Base-by-base conservation (phyloP, 1,140 invertebrate genomes). In the Cherax quadricarinatus region DNA sequence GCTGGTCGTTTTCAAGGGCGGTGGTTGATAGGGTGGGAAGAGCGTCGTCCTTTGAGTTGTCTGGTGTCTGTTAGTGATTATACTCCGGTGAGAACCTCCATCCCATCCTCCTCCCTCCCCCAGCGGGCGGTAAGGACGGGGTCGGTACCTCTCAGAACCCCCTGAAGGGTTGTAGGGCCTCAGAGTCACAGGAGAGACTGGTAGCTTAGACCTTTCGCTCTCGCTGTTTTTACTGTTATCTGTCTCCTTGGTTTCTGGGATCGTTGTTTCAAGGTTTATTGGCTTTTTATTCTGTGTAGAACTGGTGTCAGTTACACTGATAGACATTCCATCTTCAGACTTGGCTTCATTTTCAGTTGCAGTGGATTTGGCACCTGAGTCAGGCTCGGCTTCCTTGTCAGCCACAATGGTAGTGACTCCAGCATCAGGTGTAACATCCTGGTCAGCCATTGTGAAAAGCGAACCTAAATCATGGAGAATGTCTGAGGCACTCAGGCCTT, bases 401-500 rank as follows among this genome's bases (percentile, higher is more conserved):
- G 5, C 49, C 86, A 14, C 48, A 30, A 21, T 41, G 30, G 30
- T 80, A 30, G 79, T 70, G 70, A 66, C 70, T 16, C 21, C 62
- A 18, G 18, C 16, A 21, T 18, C 18, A 1, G 62, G 62, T 5
- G 24, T 48, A n/a, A n/a, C 24, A 30, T 66, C 78, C 4, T 48
- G 41, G 48, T 80, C 79, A 18, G 84, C 57, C 41, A 91, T 18
- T 3, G 84, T 91, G 90, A 91, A 91, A 75, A 91, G 60, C 9
- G 90, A 91, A 51, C 90, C 90, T 16, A 91, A 66, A 53, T 91
- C 85, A 41, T 91, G 90, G 18, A 91, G 78, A 24, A 91, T 91
- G 16, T 91, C 90, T 10, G 90, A 86, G 7, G 90, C 60, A 73
- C 75, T 86, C 9, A 91, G 48, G 14, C 90, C 90, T 24, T 91